These are phyloP conservation scores for Perithous albicinctus DNA, from an alignment of 2,888 invertebrate species.

Conservation along the genomic window DNA sequence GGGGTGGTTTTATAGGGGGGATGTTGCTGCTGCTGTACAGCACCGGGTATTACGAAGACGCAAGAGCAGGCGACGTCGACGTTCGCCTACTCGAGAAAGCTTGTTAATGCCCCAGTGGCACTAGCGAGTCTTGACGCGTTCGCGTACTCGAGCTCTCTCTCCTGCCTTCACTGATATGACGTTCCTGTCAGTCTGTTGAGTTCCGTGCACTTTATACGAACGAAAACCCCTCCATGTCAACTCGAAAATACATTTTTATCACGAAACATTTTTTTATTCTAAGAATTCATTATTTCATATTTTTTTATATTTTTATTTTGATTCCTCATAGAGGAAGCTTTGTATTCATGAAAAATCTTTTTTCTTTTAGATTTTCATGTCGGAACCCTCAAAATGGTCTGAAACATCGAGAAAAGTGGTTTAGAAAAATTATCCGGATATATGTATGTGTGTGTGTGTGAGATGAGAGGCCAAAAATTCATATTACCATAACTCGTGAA, in stretches of 20 bases:
- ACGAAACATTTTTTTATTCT: neutral
- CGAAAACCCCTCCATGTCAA: neutral
- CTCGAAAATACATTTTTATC: neutral
- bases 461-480: too few species aligned
- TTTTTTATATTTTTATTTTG: too few species aligned
- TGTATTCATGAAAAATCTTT: too few species aligned
- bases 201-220: neutral
- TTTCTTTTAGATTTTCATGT: too few species aligned
- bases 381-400: too few species aligned
- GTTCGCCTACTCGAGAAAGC: conserved; percentile 74
- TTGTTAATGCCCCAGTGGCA: conserved; percentile 76
- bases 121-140: conserved; percentile 66
- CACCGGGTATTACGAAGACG: conserved; percentile 36
- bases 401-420: too few species aligned
- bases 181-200: neutral
- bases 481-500: too few species aligned
- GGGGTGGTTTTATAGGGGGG: neutral
- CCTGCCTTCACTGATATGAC: conserved; percentile 23
- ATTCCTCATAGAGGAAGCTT: too few species aligned
- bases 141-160: conserved; percentile 48
- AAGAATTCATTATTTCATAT: neutral
- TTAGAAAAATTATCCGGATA: too few species aligned
- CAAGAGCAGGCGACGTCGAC: conserved; percentile 39
- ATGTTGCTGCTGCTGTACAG: too few species aligned
- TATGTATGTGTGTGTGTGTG: too few species aligned